Evolutionary conservation across 2,888 invertebrate genomes (phyloP), one percentile per base, ranked within the genome.

Genomic region (Esperia sulphurella): DNA sequence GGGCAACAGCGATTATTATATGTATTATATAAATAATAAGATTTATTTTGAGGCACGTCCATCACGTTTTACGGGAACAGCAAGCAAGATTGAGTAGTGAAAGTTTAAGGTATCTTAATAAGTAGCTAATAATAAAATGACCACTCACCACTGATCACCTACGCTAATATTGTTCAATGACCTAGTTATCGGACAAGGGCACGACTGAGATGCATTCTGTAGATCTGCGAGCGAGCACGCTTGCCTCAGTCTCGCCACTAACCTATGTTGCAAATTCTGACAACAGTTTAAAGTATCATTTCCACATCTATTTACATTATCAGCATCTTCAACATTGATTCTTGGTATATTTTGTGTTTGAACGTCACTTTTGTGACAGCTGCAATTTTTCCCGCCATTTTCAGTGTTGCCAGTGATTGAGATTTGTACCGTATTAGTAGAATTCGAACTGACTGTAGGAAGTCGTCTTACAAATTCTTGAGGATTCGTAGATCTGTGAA

Each of bases 141-240:
- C 12, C 65, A 42, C 75, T 69, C 53, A 72, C 72, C 65, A 61
- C 12, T 63, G 53, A 30, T 65, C 65, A 40, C 52, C 56, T n/a
- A 57, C 29, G 45, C 49, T 63, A 4, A 86, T 69, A 53, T 70
- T 81, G 53, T 74, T 83, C 35, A 83, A 57, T 0, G 86, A 84
- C 14, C 62, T 65, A 2, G 83, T 77, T n/a, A 77, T 39, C 0
- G 59, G 53, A 53, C 77, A 72, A 0, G 65, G 59, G 9, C 72
- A 67, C 0, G 62, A 43, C 0, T 67, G 43, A 39, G 14, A 12
- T 1, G 58, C 53, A 48, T 74, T 77, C 21, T 82, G 79, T 29
- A 87, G 58, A 53, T 87, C 87, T 0, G 71, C 82, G 3, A 87
- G 52, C 0, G 87, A 87, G 41, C 83, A 80, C 0, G 86, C 83